A percentile compares a stretch with the other conserved stretches of the same genome.
Conservation (phyloP, 1,140 invertebrate species). For the Drosophila arizonae region DNA sequence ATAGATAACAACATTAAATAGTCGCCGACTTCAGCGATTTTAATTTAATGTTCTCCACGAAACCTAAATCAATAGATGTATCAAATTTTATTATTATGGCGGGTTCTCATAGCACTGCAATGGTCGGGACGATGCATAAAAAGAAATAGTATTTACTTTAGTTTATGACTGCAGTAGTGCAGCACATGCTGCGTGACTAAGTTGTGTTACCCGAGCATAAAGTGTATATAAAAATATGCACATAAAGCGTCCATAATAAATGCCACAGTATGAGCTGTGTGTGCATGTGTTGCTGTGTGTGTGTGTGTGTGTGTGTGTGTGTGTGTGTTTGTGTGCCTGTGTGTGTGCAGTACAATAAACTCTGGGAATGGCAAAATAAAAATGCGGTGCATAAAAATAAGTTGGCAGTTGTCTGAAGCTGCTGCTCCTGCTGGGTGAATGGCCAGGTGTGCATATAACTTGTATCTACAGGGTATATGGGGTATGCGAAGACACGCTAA, state of each 20-base stretch:
- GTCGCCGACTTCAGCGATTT: too few relatives aligned
- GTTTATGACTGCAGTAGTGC: slow-evolving; percentile 2
- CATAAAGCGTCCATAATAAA: slow-evolving; percentile 76
- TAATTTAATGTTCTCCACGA: neutral
- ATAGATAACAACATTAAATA: too few relatives aligned
- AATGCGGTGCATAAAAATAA: slow-evolving; percentile 54
- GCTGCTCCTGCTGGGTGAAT: slow-evolving; percentile 29
- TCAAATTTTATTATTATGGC: neutral
- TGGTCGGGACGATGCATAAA: neutral
- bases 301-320: neutral
- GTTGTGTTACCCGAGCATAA: neutral
- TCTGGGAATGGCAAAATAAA: slow-evolving; percentile 44
- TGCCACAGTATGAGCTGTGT: slow-evolving; percentile 6
- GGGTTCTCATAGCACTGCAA: neutral
- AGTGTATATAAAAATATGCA: slow-evolving; percentile 76
- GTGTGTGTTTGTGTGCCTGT: neutral
- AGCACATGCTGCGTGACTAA: neutral
- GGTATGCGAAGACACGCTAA: slow-evolving; percentile 3
- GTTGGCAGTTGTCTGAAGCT: slow-evolving; percentile 38
- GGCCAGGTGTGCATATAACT: slow-evolving; percentile 33
- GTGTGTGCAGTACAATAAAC: slow-evolving; percentile 43
- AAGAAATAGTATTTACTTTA: slow-evolving; percentile 4
- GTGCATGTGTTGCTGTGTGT: neutral
- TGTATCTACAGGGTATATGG: slow-evolving; percentile 15
- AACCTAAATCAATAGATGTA: neutral